A percentile compares a stretch with the other conserved stretches of the same genome.
Conservation (phyloP, 2,113 vertebrate species). For the Abramis brama region DNA sequence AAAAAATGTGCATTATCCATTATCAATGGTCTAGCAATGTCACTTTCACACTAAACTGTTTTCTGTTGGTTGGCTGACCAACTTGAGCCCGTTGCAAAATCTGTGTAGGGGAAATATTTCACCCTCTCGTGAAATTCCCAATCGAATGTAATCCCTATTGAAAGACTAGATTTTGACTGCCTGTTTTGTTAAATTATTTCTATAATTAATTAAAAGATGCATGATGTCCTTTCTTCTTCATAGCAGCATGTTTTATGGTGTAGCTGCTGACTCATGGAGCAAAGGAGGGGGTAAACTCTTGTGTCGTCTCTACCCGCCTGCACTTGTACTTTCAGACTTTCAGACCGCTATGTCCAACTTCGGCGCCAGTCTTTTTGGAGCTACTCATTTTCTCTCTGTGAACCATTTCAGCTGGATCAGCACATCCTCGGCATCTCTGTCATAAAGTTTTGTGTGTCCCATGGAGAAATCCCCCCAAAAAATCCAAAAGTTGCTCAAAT, state of each 20-base stretch:
- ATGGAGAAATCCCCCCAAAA: background rate
- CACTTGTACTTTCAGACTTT: conserved; percentile 31
- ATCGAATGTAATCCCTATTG: background rate
- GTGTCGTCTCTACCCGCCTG: background rate
- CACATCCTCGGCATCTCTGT: conserved; percentile 27
- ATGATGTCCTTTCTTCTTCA: background rate
- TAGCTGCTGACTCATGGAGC: conserved; percentile 2
- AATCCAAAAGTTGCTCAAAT: background rate
- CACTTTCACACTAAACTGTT: background rate
- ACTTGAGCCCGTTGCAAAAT: background rate
- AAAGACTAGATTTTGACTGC: background rate
- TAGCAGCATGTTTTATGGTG: conserved; percentile 12
- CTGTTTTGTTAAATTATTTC: background rate
- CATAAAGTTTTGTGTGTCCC: conserved; percentile 30
- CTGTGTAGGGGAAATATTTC: background rate
- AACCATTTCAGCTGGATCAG: conserved; percentile 48
- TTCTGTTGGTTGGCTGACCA: background rate
- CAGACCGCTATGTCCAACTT: conserved; percentile 36
- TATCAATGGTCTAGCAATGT: background rate
- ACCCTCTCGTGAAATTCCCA: background rate
- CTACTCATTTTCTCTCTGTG: conserved; percentile 57
- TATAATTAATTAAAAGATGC: background rate
- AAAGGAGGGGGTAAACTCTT: background rate
- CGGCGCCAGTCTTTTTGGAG: conserved; percentile 54
- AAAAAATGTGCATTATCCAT: too few species aligned